Conservation (phyloP, 1,140 invertebrate species). For the Caenorhabditis briggsae region DNA sequence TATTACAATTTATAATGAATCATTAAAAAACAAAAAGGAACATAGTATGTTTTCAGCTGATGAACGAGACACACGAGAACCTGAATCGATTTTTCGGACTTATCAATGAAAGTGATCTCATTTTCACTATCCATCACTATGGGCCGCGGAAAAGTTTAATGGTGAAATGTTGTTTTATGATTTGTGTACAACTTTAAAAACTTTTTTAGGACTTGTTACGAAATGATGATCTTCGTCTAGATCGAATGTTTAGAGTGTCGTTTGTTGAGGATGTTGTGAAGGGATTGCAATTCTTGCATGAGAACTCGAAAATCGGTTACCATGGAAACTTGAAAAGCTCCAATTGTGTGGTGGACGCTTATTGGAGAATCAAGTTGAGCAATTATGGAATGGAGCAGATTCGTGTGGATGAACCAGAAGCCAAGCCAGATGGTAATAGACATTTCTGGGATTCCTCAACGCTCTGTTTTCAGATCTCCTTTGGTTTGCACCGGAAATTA, state of each 20-base stretch:
- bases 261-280: constrained; percentile 54
- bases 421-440: constrained; percentile 12
- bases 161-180: neutral
- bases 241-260: constrained; percentile 52
- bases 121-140: constrained; percentile 53
- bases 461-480: constrained; percentile 42
- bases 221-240: constrained; percentile 50
- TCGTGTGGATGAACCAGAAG: constrained; percentile 2
- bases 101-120: constrained; percentile 54
- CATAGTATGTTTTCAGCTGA: constrained; percentile 50
- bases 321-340: constrained; percentile 59
- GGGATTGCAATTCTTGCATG: constrained; percentile 50
- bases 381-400: constrained; percentile 52
- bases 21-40: neutral
- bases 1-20: neutral
- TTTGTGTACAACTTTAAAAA: neutral
- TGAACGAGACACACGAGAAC: constrained; percentile 57
- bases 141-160: constrained; percentile 46
- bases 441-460: neutral
- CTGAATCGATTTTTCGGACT: constrained; percentile 58
- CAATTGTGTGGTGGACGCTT: constrained; percentile 56
- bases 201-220: constrained; percentile 41
- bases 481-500: constrained; percentile 60
- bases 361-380: constrained; percentile 58
- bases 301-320: constrained; percentile 53